Percentiles rank a stretch among this genome's conserved stretches.
Evolutionary conservation across 2,888 invertebrate genomes (phyloP).

Genomic region (Melangyna quadrimaculata): DNA sequence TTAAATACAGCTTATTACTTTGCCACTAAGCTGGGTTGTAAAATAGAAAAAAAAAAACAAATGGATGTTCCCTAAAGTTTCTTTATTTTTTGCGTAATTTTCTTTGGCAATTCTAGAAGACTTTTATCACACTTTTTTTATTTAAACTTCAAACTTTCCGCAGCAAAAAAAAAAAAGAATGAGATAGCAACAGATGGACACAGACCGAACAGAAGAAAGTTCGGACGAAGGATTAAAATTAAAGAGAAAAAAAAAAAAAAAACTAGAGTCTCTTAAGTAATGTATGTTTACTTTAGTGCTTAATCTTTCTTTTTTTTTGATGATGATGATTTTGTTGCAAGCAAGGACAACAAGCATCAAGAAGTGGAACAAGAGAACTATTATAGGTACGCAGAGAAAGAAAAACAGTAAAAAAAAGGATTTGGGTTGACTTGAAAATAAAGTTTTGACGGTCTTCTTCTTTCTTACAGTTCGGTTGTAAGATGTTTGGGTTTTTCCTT

Average conservation of each 20-base stretch:
- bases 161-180: not conserved
- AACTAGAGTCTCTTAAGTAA: slow-evolving; percentile 67
- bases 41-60: not conserved
- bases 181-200: slow-evolving; percentile 47
- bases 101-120: not conserved
- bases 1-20: slow-evolving; percentile 60
- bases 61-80: slow-evolving; percentile 13
- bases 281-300: slow-evolving; percentile 73
- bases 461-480: slow-evolving; percentile 68
- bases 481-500: slow-evolving; percentile 71
- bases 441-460: slow-evolving; percentile 70
- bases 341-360: slow-evolving; percentile 33
- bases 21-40: slow-evolving; percentile 49
- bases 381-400: not conserved
- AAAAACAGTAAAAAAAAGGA: slow-evolving; percentile 42
- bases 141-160: slow-evolving; percentile 33
- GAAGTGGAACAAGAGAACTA: slow-evolving; percentile 40
- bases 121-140: slow-evolving; percentile 29
- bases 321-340: slow-evolving; percentile 14
- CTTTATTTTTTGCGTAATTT: slow-evolving; percentile 18
- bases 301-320: slow-evolving; percentile 65
- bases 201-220: not conserved
- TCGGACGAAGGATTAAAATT: slow-evolving; percentile 28
- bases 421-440: slow-evolving; percentile 66
- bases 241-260: slow-evolving; percentile 38